Evolutionary conservation across 2,113 vertebrate genomes (phyloP), one percentile per base, ranked within the genome.

Genomic region (Athene noctua): DNA sequence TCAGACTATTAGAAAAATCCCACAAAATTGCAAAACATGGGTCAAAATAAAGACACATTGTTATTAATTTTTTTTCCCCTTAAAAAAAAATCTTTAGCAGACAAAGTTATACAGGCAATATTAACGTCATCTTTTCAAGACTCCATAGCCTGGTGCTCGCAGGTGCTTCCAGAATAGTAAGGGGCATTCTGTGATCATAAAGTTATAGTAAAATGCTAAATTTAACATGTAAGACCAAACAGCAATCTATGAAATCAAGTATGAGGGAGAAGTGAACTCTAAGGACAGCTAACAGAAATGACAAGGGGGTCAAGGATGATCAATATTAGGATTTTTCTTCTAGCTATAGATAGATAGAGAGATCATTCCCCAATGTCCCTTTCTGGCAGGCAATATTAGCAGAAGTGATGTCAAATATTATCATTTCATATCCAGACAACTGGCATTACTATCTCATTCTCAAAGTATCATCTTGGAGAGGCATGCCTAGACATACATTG

Each of bases 361-460:
- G 74, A 92, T 95, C 95, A 92, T 80, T 93, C 88, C 88, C 85
- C 58, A 62, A 27, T 30, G 88, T 93, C 75, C 92, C 79, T 66
- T 93, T 90, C 85, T 95, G 96, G 92, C 95, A 96, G 75, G 85
- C 59, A 90, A 26, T 95, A 94, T 94, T 92, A 97, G 88, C 82
- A 96, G 88, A 94, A 92, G 79, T 88, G 58, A 96, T 96, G 42
- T 96, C 96, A 97, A 97, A 97, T 94, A 95, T 94, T 96, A 81
- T 90, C 91, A 94, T 95, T 97, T 96, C 89, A 92, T 90, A 95
- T 70, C 91, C 78, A 91, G 80, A 85, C 84, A 95, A 91, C 0
- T 58, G 87, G 84, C 79, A 82, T 86, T 86, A 90, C 84, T 77
- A 73, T 63, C 63, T 89, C 74, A 87, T 92, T 91, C 91, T 54